A percentile compares a stretch with the other conserved stretches of the same genome.
Conservation (phyloP, 1,140 invertebrate species). For the Drosophila bipectinata region DNA sequence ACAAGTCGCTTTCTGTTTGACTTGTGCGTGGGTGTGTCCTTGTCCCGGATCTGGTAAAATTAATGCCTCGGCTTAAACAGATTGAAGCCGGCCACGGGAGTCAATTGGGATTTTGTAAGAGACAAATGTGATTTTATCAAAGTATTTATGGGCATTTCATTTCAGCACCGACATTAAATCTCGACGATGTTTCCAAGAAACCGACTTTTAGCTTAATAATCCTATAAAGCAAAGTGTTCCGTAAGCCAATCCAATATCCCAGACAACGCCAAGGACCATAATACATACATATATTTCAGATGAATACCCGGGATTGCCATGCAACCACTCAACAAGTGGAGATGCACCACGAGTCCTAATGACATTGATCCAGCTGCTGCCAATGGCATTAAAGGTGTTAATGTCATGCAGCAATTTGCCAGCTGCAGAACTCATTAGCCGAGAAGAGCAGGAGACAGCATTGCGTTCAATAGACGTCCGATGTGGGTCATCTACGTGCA, state of each 20-base stretch:
- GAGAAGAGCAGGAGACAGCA: not conserved
- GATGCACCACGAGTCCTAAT: slow-evolving; percentile 9
- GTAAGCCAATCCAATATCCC: not conserved
- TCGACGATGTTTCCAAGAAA: not conserved
- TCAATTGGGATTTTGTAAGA: slow-evolving; percentile 29
- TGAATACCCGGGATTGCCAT: not conserved
- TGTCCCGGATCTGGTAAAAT: slow-evolving; percentile 35
- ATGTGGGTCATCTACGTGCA: slow-evolving; percentile 27
- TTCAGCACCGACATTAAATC: not conserved
- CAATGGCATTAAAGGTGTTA: slow-evolving; percentile 61
- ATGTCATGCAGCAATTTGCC: slow-evolving; percentile 51
- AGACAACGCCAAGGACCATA: no score
- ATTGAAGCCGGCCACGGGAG: slow-evolving; percentile 30
- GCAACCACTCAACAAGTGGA: slow-evolving; percentile 47
- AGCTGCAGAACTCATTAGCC: slow-evolving; percentile 44
- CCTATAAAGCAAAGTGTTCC: not conserved
- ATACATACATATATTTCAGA: not conserved
- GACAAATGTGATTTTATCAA: slow-evolving; percentile 31
- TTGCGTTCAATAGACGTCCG: slow-evolving; percentile 18
- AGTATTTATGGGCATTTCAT: slow-evolving; percentile 5
- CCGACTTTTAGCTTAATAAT: not conserved
- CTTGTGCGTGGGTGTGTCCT: slow-evolving; percentile 41
- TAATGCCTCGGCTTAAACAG: slow-evolving; percentile 36
- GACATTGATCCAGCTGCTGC: slow-evolving; percentile 33
- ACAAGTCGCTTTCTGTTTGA: slow-evolving; percentile 65